Base-by-base conservation (phyloP, 2,888 invertebrate genomes). In the Cyrtodaria siliqua region DNA sequence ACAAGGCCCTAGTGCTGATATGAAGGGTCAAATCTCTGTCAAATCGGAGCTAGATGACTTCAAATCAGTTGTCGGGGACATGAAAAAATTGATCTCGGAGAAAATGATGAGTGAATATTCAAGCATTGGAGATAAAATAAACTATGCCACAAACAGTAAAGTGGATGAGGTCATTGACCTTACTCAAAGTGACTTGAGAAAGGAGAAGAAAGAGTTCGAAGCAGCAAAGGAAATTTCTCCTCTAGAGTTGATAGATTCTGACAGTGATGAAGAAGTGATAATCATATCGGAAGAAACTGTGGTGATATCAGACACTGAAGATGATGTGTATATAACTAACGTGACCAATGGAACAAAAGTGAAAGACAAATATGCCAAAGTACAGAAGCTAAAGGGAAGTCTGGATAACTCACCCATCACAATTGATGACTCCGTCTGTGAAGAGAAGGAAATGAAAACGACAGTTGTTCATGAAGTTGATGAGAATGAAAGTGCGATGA, bases 51-150 rank as follows among this genome's bases (percentile, higher is more conserved):
- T 20, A 6, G 44, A 44, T 4, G 44, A 20, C 6, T 18, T 44
- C 16, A 44, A 44, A 16, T 6, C 44, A 4, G 20, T 16, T 4
- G 20, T 44, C 4, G 33, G 33, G 12, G 44, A 44, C 8, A 29
- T 59, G 33, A 42, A 64, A 29, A 63, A 71, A 38, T 23, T 63
- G 52, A 71, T 63, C 40, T 59, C 63, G 24, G 29, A 71, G 53
- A 59, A 42, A 42, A 64, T 71, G 71, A n/a, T 3, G 16, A 52
- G 26, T 26, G 64, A 63, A 71, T 71, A 71, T 59, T 50, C 33
- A 0, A 14, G 6, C 0, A 4, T 14, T 38, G 49, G 20, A 16
- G 18, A 27, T 38, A 60, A 26, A 27, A 14, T 29, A 26, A 8
- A 2, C 16, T 33, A 33, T 33, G 4, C 33, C 33, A 33, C 4